Evolutionary conservation across 2,888 invertebrate genomes (phyloP), one percentile per base, ranked within the genome.

Genomic region (Philonicus albiceps): DNA sequence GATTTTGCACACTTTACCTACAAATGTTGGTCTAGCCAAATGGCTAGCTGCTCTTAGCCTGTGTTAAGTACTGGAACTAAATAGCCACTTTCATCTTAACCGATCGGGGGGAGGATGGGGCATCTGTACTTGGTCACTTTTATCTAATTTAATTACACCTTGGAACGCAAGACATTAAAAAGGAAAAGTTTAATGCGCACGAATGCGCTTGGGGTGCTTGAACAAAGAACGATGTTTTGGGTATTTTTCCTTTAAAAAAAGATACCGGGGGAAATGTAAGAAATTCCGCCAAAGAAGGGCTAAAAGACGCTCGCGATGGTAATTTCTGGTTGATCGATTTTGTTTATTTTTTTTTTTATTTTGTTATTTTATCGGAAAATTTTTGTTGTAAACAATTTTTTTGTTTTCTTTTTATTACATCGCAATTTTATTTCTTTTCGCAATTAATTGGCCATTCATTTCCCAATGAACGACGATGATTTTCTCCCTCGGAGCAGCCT

Each of bases 391-490:
- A 64, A 64, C 64, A 64, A 19, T 64, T 64, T 53, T 53, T 22
- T 27, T 53, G 16, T 43, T 49, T 49, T 19, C 49, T n/a, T 49
- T 49, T n/a, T n/a, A n/a, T n/a, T 49, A 27, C 11, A 64, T 22
- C 55, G 22, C 22, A 11, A 7, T 55, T 55, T 55, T 22, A 22
- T 22, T 64, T 64, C 64, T 11, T 64, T 34, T 30, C 73, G n/a
- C 74, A 74, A 74, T 74, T 74, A 74, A 74, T 74, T 74, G 34
- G 27, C 31, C 74, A 74, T 74, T 74, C 74, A 30, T 74, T 27
- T 8, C 31, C 74, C n/a, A n/a, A 74, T 31, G 74, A 74, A 31
- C 31, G 74, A 31, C 31, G 34, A 74, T 13, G 74, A 30, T 74
- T 74, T 74, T 80, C 40, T 80, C 49, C 53, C 16, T 30, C 80